A percentile compares a stretch with the other conserved stretches of the same genome.
Evolutionary conservation across 1,140 invertebrate genomes (phyloP).

Genomic region (Heliconius eleuchia): DNA sequence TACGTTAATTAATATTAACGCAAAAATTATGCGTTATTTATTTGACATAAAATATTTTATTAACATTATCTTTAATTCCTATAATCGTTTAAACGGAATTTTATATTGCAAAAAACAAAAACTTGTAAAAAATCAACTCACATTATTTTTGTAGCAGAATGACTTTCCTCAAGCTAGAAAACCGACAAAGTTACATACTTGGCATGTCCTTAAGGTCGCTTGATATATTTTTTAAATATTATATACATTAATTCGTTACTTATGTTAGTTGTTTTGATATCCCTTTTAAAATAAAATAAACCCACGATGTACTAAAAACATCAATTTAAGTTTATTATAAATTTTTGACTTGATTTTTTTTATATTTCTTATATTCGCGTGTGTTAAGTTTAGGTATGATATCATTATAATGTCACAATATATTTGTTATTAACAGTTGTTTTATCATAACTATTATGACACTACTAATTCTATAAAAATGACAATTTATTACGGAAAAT

Average conservation of each 20-base stretch:
- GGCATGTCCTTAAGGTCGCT: constrained; percentile 44
- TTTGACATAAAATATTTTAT: neutral
- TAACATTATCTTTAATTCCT: too few species aligned
- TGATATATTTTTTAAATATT: constrained; percentile 29
- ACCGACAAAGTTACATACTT: neutral
- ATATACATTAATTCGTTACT: too few species aligned
- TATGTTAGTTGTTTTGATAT: too few species aligned
- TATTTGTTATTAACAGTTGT: neutral
- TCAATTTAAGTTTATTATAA: too few species aligned
- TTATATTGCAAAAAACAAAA: too few species aligned
- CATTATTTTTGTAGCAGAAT: neutral
- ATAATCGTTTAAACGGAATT: too few species aligned
- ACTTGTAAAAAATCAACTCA: neutral
- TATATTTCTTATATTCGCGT: neutral
- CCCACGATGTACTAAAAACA: too few species aligned
- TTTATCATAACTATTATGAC: neutral
- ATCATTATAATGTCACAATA: neutral
- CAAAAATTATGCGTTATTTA: neutral
- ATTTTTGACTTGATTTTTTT: neutral
- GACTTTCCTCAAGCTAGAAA: neutral
- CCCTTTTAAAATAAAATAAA: too few species aligned
- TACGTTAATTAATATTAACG: neutral
- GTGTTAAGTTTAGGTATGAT: neutral
- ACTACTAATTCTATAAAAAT: neutral
- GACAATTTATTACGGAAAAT: neutral